Base-by-base conservation (phyloP, 2,113 vertebrate genomes). In the Calypte anna region DNA sequence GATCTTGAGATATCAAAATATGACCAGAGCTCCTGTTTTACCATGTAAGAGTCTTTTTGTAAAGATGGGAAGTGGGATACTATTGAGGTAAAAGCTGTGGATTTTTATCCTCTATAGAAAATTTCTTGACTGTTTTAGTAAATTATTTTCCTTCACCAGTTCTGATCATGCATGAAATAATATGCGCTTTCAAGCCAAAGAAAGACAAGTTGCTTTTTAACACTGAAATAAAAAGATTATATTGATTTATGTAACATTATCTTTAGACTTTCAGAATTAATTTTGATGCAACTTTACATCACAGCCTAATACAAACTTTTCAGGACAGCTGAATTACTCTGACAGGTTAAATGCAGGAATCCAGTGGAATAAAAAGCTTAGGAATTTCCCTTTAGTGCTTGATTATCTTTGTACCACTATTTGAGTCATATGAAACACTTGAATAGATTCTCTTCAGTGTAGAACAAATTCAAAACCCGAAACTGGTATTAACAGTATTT, bases 61-160 rank as follows among this genome's bases (percentile, higher is more conserved):
- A 8, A 48, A 72, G 9, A 11, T 20, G 2, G 3, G 3, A 68
- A 31, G 20, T 1, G 0, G 24, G 24, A 70, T 86, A 12, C 11
- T 28, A 31, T 3, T 38, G 23, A 76, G 17, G 13, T 25, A 70
- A 40, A 73, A 89, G 4, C 17, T 83, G 44, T 38, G 11, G 14
- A 13, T 68, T 85, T 90, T 76, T 58, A 15, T 54, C 24, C 59
- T 53, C 24, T 36, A 70, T 55, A 30, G 7, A 31, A 3, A 3
- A 6, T 63, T 81, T 14, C 19, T 54, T 40, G 11, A 24, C 8
- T 59, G 8, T 46, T 77, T 13, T 23, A 33, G 3, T 38, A 36
- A 53, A 7, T 51, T 72, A 21, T 21, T 82, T 82, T 61, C 15
- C 9, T 44, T 20, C 7, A 61, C 44, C 15, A 14, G 6, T 67